Evolutionary conservation across 30 jellyfish, hydroid and myxozoan species (phyloP), one percentile per base, ranked within the genome.

Genomic region (Pseudorhiza aurosa): DNA sequence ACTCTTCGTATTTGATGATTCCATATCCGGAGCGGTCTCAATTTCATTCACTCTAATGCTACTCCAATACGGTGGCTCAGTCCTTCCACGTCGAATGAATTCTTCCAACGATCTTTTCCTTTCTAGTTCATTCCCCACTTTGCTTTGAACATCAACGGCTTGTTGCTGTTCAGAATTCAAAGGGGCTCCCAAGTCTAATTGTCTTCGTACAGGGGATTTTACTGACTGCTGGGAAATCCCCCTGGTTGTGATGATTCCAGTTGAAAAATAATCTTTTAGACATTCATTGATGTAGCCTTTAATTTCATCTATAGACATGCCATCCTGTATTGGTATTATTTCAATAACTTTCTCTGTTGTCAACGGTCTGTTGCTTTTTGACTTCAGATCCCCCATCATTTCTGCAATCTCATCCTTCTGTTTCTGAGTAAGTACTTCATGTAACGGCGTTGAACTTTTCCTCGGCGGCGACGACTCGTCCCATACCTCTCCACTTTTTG

Each of bases 171-270:
- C 6, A 17, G 65, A 0, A 17, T 44, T 31, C 40, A 35, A 50
- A 12, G 33, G 29, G 12, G 0, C 25, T 8, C 26, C 57, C 26
- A 17, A 11, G 1, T 33, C 58, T 27, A 64, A n/a, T n/a, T 70
- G 31, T 28, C 28, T 70, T 57, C 58, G 27, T 26, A 46, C 22
- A 11, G 72, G 83, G 17, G 83, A 70, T 59, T 32, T 32, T 1
- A 12, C 37, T 9, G 36, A 53, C 19, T 44, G 27, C 12, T 42
- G 65, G 0, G 65, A 10, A 6, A 46, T 45, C 27, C 37, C 44
- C 46, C 28, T 72, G 4, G 86, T 72, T 28, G 74, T 64, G 39
- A 65, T 80, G n/a, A 80, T 80, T 1, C 84, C 91, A 77, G 50
- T 26, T 0, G 91, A 80, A 30, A 64, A 80, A 26, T 80, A 80